Evolutionary conservation across 2,113 vertebrate species (phyloP), one percentile per base, ranked within the genome.

Genomic region (Zosterops pallidus): DNA sequence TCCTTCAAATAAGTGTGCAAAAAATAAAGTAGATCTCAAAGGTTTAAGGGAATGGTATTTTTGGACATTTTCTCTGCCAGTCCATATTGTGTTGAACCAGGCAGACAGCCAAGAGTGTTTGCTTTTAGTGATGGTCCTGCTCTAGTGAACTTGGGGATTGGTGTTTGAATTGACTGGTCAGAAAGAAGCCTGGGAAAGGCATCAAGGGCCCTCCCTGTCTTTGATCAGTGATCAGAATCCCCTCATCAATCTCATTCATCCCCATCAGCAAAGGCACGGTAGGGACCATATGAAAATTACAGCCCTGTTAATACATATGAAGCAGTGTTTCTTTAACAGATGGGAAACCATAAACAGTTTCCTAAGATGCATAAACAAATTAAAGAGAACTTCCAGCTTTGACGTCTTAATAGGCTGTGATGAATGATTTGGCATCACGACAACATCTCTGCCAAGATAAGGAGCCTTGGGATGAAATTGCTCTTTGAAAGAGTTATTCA

Each of bases 341-440:
- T 85, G 49, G 86, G 91, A 92, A 94, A 87, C 37, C 21, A 89
- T 72, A 84, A 96, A 72, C 77, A 56, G 67, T 80, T 91, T 89
- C 83, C 74, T 59, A 63, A 91, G 77, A 83, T 33, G 22, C 35
- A 75, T 72, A 86, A 93, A 94, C 72, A 91, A 96, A 82, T 87
- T n/a, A 64, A 55, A 84, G 67, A 78, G 77, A 59, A 72, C 41
- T 86, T 89, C 65, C 86, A 94, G 63, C 75, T 87, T 29, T 93
- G 91, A 83, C 74, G 31, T 89, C 39, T 83, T 91, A 87, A 87
- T 83, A 77, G 81, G 31, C n/a, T 63, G 35, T 77, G 57, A 94
- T 83, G 84, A 94, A 79, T 93, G 55, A 70, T 67, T 70, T 94
- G 96, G 86, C 55, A 20, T 63, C 29, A 22, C 6, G 19, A 93